Conservation (phyloP, 2,113 vertebrate genomes). For the Willisornis vidua region DNA sequence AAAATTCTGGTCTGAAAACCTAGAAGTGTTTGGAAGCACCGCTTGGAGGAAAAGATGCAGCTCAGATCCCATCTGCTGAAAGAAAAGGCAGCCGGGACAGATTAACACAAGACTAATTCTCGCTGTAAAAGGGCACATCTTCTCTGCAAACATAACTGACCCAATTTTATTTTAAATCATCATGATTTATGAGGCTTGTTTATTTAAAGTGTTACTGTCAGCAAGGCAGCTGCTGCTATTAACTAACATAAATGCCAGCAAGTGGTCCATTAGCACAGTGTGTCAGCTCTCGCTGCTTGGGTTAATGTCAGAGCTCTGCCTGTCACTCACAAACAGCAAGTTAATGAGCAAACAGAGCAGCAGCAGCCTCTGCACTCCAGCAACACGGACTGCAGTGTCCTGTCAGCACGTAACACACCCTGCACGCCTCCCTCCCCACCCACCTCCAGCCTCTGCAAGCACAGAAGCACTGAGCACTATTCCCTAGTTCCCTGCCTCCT, state of each 20-base stretch:
- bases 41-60: background rate
- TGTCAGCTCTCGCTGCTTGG: background rate
- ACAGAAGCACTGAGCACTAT: background rate
- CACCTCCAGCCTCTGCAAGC: background rate
- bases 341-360: constrained; percentile 32
- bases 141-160: background rate
- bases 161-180: background rate
- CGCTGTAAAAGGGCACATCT: background rate
- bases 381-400: background rate
- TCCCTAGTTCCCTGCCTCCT: background rate
- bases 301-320: background rate
- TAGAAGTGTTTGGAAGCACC: background rate
- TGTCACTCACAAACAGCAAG: background rate
- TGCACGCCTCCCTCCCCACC: background rate
- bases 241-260: background rate
- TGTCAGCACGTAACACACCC: background rate
- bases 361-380: background rate
- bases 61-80: background rate
- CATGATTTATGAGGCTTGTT: background rate
- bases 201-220: background rate
- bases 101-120: background rate
- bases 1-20: background rate
- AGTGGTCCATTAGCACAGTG: background rate
- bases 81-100: background rate
- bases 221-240: background rate